Conservation (phyloP, 2,888 invertebrate genomes). For the Ophion slaviceki region DNA sequence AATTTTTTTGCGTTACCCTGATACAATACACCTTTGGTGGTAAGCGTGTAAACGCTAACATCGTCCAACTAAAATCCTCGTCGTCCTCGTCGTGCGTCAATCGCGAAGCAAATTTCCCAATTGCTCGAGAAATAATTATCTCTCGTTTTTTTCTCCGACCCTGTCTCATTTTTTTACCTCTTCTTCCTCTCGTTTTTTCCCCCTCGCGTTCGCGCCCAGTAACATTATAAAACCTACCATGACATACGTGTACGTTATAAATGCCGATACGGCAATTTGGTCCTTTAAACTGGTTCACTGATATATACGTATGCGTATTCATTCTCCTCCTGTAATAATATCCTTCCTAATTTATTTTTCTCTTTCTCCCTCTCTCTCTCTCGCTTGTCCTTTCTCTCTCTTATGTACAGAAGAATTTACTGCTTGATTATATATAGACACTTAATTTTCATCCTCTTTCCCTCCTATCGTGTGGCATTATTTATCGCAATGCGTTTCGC, state of each 20-base stretch:
- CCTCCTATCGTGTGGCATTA: slow-evolving; percentile 68
- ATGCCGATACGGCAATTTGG: slow-evolving; percentile 73
- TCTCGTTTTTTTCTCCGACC: neutral
- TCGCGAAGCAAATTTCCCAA: slow-evolving; percentile 19
- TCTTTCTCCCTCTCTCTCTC: slow-evolving; percentile 27
- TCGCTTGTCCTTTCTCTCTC: slow-evolving; percentile 28
- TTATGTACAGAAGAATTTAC: slow-evolving; percentile 68
- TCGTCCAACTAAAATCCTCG: neutral
- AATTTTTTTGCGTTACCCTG: neutral
- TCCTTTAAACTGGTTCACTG: slow-evolving; percentile 78
- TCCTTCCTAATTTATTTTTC: slow-evolving; percentile 28
- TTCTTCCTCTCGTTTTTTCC: slow-evolving; percentile 25
- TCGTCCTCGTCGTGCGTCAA: slow-evolving; percentile 16
- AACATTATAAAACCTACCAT: slow-evolving; percentile 62
- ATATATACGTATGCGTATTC: slow-evolving; percentile 65
- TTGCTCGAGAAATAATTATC: neutral
- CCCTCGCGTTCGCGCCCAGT: slow-evolving; percentile 43
- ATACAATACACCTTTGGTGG: neutral
- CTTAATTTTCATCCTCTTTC: slow-evolving; percentile 54
- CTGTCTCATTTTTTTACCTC: slow-evolving; percentile 32
- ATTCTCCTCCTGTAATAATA: slow-evolving; percentile 63
- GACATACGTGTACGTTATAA: slow-evolving; percentile 63
- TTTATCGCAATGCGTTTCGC: slow-evolving; percentile 71
- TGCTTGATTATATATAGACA: slow-evolving; percentile 69
- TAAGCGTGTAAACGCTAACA: neutral